Base-by-base conservation (phyloP, 1,140 invertebrate genomes). In the Lepidurus apus region DNA sequence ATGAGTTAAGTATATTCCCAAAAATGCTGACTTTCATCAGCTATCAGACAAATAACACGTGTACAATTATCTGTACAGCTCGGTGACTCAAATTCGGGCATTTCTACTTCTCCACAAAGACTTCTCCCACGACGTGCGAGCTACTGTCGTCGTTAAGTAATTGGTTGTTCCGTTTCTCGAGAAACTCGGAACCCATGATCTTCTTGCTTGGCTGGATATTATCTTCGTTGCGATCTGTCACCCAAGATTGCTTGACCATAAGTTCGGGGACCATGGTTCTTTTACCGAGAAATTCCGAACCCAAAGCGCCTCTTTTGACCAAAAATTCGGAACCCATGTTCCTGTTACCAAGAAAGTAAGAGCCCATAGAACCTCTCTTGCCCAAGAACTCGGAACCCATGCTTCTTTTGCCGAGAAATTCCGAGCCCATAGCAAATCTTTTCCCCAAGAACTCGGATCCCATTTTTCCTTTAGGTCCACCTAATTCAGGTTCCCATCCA, bases 261-360 rank as follows among this genome's bases (percentile, higher is more conserved):
- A 65, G 17, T 65, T 65, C 53, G 10, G 53, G 53, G 17, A 65
- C 21, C 17, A 17, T 7, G 21, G 17, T 21, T 7, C 78, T 73
- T 74, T 79, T 75, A 45, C 78, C 78, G 3, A 79, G 24, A 43
- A 78, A 78, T 11, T 78, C 77, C 7, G 53, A 73, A n/a, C 77
- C 77, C 65, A 78, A 34, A 34, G 43, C 13, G 42, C 21, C 77
- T 74, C 77, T 42, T 78, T 78, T 78, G 1, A 73, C 78, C 21
- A 79, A 74, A 75, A 79, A 79, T 26, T 79, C 78, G 10, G 65
- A 74, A 1, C 78, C 78, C 24, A 79, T 79, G 74, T 44, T 47
- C 6, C 78, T 73, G 4, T 43, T 43, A 24, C 43, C 44, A 2
- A 43, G 47, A 21, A n/a, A 45, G 10, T 79, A 34, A 43, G 17